phyloP scores from a whole-genome alignment of 2,113 vertebrate genomes.

The Rhinogobius similis region DNA sequence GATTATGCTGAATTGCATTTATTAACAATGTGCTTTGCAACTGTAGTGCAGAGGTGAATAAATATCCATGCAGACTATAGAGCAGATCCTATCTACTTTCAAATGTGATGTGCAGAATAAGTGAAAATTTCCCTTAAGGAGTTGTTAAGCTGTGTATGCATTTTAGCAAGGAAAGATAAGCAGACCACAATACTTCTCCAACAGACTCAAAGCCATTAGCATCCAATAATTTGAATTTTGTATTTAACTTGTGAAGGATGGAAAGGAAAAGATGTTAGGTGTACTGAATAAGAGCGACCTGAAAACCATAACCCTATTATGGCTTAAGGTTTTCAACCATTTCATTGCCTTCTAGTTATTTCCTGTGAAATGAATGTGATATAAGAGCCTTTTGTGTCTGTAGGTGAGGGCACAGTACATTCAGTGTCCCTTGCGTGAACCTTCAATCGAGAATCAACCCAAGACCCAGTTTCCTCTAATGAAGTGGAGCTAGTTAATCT shows the following conservation, averaged over 20 bases:
- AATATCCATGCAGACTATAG: constrained; percentile 4
- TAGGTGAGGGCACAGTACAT: constrained; percentile 11
- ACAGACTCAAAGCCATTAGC: background rate
- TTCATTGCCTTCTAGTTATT: too few relatives aligned
- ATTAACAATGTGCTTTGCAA: constrained; percentile 19
- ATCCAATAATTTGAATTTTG: background rate
- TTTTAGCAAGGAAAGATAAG: background rate
- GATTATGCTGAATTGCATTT: constrained; percentile 29
- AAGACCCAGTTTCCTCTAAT: constrained; percentile 61
- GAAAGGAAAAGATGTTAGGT: too few relatives aligned
- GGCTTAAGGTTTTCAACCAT: too few relatives aligned
- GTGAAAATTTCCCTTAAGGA: background rate
- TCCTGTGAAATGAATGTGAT: too few relatives aligned
- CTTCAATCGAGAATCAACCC: constrained; percentile 55
- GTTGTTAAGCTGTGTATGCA: constrained; percentile 3
- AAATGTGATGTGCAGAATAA: constrained; percentile 1
- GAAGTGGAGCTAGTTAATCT: constrained; percentile 71
- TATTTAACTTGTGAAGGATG: background rate
- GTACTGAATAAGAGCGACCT: too few relatives aligned
- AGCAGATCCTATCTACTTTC: background rate
- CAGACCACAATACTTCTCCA: background rate
- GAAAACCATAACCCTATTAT: too few relatives aligned
- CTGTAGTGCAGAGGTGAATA: constrained; percentile 10
- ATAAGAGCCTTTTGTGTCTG: background rate
- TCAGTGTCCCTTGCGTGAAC: constrained; percentile 56